These are phyloP conservation scores for Shinisaurus crocodilurus DNA, from an alignment of 2,113 vertebrate genomes.

Conservation along the genomic window DNA sequence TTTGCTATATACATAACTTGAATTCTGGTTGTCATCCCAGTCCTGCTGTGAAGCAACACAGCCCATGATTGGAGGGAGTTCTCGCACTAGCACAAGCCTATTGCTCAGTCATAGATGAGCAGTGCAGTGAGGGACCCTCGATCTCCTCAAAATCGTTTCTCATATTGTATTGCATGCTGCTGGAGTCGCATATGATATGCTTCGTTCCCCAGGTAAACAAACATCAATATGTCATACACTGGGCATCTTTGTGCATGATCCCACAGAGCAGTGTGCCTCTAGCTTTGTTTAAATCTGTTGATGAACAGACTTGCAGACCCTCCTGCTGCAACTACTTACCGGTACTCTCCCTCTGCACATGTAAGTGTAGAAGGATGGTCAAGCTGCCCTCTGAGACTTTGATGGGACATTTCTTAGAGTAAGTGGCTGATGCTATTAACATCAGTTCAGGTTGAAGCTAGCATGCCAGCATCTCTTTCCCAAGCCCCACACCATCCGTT, in stretches of 20 bases:
- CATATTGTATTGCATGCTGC: not conserved
- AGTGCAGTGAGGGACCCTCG: not conserved
- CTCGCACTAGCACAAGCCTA: not conserved
- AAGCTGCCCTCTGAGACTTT: not conserved
- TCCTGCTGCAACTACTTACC: not conserved
- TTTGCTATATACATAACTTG: not conserved
- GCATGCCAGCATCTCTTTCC: not conserved
- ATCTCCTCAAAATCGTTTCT: not conserved
- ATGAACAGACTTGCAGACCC: not conserved
- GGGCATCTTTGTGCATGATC: not conserved
- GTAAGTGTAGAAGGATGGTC: not conserved
- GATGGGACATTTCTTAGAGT: rapidly evolving
- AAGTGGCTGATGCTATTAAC: not conserved
- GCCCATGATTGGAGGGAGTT: no score
- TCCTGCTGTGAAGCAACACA: not conserved
- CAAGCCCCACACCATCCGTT: rapidly evolving
- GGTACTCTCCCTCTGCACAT: not conserved
- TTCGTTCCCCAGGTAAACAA: not conserved
- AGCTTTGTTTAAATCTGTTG: not conserved
- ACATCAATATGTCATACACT: not conserved
- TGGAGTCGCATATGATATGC: not conserved
- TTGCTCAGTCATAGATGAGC: not conserved
- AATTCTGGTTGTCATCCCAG: not conserved
- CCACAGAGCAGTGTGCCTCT: not conserved
- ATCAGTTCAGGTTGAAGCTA: not conserved